Percentiles rank a stretch among this genome's conserved stretches.
These are phyloP conservation scores for Dicentrarchus labrax DNA, from an alignment of 2,113 vertebrate genomes.

Conservation along the genomic window DNA sequence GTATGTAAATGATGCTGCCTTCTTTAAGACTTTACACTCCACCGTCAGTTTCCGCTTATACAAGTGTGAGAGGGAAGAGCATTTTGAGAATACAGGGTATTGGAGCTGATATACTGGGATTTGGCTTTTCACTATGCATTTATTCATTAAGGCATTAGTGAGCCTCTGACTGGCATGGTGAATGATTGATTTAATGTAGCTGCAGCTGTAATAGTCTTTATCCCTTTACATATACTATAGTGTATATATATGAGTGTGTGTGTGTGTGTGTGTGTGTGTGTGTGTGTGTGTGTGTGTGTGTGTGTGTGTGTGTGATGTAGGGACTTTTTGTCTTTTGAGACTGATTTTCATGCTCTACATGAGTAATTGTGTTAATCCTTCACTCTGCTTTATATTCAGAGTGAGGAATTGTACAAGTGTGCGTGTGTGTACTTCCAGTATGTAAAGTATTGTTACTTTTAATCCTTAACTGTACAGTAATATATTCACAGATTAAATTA, in stretches of 20 bases:
- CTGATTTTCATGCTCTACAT: slow-evolving; percentile 44
- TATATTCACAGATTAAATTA: slow-evolving; percentile 37
- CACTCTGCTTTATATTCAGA: slow-evolving; percentile 46
- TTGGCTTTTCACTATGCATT: slow-evolving; percentile 65
- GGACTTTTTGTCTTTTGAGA: slow-evolving; percentile 25
- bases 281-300: background rate
- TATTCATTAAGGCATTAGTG: slow-evolving; percentile 73
- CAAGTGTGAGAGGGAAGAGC: slow-evolving; percentile 27
- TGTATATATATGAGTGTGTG: background rate
- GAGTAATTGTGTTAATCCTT: slow-evolving; percentile 65
- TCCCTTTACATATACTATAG: slow-evolving; percentile 12
- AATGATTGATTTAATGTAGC: slow-evolving; percentile 64
- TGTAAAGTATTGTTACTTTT: slow-evolving; percentile 18
- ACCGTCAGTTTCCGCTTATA: background rate
- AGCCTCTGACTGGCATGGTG: slow-evolving; percentile 48
- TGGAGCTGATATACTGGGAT: slow-evolving; percentile 52
- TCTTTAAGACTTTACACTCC: slow-evolving; percentile 12
- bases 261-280: slow-evolving; percentile 1
- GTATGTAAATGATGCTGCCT: slow-evolving; percentile 32
- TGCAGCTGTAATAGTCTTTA: slow-evolving; percentile 49
- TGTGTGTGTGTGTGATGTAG: no score
- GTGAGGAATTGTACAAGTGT: slow-evolving; percentile 7
- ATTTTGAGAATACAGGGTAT: slow-evolving; percentile 30
- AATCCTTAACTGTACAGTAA: slow-evolving; percentile 4
- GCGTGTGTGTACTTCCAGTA: slow-evolving; percentile 6